Percentiles rank a stretch among this genome's conserved stretches.
phyloP scores from a whole-genome alignment of 2,797 vertebrate genomes.

The Kryptolebias ocellatus region DNA sequence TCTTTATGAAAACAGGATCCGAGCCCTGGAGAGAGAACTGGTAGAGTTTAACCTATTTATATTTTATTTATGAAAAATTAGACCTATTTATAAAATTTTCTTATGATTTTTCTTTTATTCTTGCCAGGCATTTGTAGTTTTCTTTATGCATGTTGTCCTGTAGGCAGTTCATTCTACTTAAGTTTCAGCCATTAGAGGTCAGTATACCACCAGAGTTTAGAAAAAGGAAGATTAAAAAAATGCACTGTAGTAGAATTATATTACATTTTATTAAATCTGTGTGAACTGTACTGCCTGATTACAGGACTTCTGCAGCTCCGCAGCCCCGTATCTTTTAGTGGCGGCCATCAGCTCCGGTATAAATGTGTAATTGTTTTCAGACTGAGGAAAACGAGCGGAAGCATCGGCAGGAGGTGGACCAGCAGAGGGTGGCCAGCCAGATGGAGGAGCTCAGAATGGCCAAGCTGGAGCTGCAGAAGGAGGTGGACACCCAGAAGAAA shows the following conservation, averaged over 20 bases:
- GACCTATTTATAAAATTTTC: no score
- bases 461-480: constrained; percentile 87
- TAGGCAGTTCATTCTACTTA: neutral
- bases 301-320: neutral
- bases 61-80: no score
- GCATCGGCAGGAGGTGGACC: constrained; percentile 84
- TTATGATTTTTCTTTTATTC: neutral
- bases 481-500: constrained; percentile 86
- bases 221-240: neutral
- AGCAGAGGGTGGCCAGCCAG: constrained; percentile 83
- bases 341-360: neutral
- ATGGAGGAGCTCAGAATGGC: constrained; percentile 88
- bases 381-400: constrained; percentile 86
- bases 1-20: constrained; percentile 88
- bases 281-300: neutral
- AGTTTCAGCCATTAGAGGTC: neutral
- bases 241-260: neutral
- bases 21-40: constrained; percentile 87
- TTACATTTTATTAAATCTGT: neutral
- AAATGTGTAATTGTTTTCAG: constrained; percentile 64
- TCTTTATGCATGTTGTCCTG: no score
- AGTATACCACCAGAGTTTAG: neutral
- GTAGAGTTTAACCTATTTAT: constrained; percentile 66
- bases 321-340: neutral
- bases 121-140: neutral